Percentiles rank a stretch among this genome's conserved stretches.
These are phyloP conservation scores for Rhabdomys dilectus DNA, from an alignment of 2,113 vertebrate genomes.

Conservation along the genomic window DNA sequence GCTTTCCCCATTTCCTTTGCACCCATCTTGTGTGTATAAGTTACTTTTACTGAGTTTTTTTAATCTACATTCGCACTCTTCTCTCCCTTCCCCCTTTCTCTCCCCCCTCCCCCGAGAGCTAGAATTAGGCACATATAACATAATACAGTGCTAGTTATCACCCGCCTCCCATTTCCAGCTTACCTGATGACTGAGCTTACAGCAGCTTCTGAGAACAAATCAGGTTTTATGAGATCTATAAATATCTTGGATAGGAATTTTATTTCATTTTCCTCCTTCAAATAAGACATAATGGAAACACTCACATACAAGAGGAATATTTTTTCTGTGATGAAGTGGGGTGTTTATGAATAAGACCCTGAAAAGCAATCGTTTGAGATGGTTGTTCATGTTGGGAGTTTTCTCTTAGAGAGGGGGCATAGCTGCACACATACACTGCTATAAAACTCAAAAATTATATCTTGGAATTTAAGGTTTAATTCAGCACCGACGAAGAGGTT, in stretches of 20 bases:
- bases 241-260: constrained; percentile 84
- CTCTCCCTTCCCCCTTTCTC: background rate
- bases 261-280: constrained; percentile 83
- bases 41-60: constrained; percentile 38
- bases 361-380: constrained; percentile 82
- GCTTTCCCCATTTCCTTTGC: background rate
- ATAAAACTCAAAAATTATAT: constrained; percentile 61
- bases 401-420: constrained; percentile 50
- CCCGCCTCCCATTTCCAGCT: constrained; percentile 75
- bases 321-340: constrained; percentile 84
- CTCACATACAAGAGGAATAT: constrained; percentile 82
- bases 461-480: constrained; percentile 68
- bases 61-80: background rate
- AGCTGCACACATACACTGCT: constrained; percentile 55
- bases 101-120: background rate
- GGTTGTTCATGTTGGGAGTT: constrained; percentile 81
- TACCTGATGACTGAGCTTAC: constrained; percentile 81
- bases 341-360: constrained; percentile 82
- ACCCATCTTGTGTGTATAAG: constrained; percentile 1
- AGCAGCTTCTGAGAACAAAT: constrained; percentile 82
- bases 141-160: constrained; percentile 70
- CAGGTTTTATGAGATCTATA: constrained; percentile 86
- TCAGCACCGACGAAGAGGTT: constrained; percentile 63
- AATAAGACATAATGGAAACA: constrained; percentile 86
- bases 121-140: constrained; percentile 74